Evolutionary conservation across 2,113 vertebrate species (phyloP).

Genomic region (Mastomys coucha): DNA sequence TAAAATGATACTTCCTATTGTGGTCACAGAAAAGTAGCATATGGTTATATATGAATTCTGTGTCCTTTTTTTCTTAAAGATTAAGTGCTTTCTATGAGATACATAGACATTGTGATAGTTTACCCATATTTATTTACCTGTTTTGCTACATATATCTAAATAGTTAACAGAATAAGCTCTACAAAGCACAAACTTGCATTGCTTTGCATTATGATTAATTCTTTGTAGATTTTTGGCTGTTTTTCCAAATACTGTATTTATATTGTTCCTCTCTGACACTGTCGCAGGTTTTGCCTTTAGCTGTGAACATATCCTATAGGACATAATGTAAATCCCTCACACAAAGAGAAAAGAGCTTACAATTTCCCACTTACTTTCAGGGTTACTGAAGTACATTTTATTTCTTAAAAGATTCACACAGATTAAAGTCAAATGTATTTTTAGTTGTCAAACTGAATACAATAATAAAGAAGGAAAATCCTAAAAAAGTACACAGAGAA

Average conservation of each 20-base stretch:
- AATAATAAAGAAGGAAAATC: conserved; percentile 24
- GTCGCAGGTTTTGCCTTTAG: conserved; percentile 56
- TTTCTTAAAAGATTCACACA: conserved; percentile 43
- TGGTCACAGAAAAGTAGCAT: neutral
- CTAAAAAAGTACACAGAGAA: conserved; percentile 6
- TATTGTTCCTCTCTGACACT: conserved; percentile 19
- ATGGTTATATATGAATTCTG: neutral
- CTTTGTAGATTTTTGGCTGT: conserved; percentile 29
- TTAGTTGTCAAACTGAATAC: conserved; percentile 23
- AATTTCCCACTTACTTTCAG: conserved; percentile 51
- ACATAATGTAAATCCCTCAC: conserved; percentile 56
- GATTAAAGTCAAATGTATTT: conserved; percentile 58
- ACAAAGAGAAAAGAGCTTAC: conserved; percentile 23
- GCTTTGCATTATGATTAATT: conserved; percentile 27
- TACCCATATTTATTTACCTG: neutral
- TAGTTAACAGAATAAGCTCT: conserved; percentile 27
- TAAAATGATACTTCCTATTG: neutral
- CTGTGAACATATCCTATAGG: conserved; percentile 51
- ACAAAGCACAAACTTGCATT: neutral
- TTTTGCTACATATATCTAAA: neutral
- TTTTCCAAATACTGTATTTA: conserved; percentile 43
- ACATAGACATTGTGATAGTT: neutral
- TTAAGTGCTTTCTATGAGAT: neutral
- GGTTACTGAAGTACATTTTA: neutral
- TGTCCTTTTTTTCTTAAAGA: neutral